Percentiles rank a stretch among this genome's conserved stretches.
phyloP scores from a whole-genome alignment of 2,113 vertebrate genomes.

The Oreochromis niloticus region DNA sequence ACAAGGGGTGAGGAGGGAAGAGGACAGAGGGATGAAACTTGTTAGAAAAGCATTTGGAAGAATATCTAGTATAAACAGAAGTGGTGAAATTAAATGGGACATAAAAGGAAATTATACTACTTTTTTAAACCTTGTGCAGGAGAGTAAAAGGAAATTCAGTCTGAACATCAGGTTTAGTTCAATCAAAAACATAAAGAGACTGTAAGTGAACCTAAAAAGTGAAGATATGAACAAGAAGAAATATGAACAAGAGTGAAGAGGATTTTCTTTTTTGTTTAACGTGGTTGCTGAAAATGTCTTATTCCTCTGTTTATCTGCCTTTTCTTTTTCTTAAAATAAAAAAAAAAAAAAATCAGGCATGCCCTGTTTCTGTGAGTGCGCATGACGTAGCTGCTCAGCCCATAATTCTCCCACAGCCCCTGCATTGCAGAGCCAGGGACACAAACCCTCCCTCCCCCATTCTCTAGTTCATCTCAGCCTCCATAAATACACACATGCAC shows the following conservation, averaged over 20 bases:
- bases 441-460: constrained; percentile 35
- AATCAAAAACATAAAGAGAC: not conserved
- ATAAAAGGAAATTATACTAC: not conserved
- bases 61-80: not conserved
- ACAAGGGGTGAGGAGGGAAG: not conserved
- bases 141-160: rapidly evolving
- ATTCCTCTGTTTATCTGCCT: not conserved
- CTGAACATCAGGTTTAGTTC: not conserved
- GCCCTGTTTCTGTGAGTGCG: constrained; percentile 1
- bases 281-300: not conserved
- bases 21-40: constrained; percentile 29
- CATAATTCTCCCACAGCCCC: constrained; percentile 63
- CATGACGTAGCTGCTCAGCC: constrained; percentile 58
- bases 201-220: not conserved
- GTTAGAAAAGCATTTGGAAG: constrained; percentile 26
- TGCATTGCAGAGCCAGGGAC: constrained; percentile 68
- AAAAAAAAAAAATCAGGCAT: not conserved
- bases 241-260: not conserved
- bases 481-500: constrained; percentile 13
- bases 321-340: not conserved
- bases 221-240: not conserved
- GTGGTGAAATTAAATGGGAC: not conserved
- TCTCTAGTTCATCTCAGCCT: constrained; percentile 14
- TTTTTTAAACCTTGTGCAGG: not conserved
- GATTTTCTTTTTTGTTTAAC: not conserved